These are phyloP conservation scores for Microcebus tavaratra DNA, from an alignment of 2,113 vertebrate species.

Conservation along the genomic window DNA sequence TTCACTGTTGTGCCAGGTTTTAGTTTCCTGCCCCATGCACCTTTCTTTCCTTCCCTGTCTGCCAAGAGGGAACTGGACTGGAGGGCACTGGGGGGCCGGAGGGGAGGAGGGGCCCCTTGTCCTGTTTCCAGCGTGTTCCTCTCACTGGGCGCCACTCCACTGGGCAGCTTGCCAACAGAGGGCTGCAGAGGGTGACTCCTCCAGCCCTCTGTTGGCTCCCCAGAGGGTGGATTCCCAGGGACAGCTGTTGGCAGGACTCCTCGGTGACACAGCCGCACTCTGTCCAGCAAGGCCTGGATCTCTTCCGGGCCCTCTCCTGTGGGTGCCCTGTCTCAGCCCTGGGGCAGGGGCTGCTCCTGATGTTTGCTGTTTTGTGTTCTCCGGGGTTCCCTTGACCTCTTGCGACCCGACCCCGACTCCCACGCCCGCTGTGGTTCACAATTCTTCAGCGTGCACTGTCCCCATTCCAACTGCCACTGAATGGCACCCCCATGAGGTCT, in stretches of 20 bases:
- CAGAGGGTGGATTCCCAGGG: background rate
- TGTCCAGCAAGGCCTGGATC: background rate
- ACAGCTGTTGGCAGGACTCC: background rate
- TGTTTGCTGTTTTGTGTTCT: background rate
- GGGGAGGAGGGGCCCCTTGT: background rate
- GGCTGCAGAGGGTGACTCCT: background rate
- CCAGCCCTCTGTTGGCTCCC: background rate
- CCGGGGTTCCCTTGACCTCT: background rate
- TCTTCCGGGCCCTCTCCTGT: background rate
- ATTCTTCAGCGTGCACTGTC: background rate
- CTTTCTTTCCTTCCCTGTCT: background rate
- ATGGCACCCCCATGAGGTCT: background rate
- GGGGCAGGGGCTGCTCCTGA: too few relatives aligned
- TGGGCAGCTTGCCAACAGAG: background rate
- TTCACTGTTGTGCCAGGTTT: background rate
- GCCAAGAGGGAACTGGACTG: background rate
- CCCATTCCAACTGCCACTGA: background rate
- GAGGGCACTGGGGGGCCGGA: background rate
- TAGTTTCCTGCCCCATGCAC: background rate
- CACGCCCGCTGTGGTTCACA: background rate
- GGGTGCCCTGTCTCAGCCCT: background rate
- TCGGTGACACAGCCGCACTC: background rate
- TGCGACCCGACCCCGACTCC: too few relatives aligned
- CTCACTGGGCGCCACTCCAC: background rate
- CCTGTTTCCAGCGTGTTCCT: background rate